Conservation (phyloP, 1,140 invertebrate species). For the fruit fly (Drosophila melanogaster) region Release_6_plus_ISO1_MT NT_037436.4:22494501-22495000, state of each 20-base stretch:
- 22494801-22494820: slow-evolving; percentile 73
- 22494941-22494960: slow-evolving; percentile 42
- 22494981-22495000: slow-evolving; percentile 5
- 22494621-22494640: slow-evolving; percentile 38
- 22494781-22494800: slow-evolving; percentile 84
- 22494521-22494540: slow-evolving; percentile 2
- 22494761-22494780: slow-evolving; percentile 82
- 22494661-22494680: slow-evolving; percentile 22
- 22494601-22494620: slow-evolving; percentile 22
- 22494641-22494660: slow-evolving; percentile 36
- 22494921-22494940: slow-evolving; percentile 19
- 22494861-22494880: slow-evolving; percentile 41
- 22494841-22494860: slow-evolving; percentile 49
- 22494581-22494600: slow-evolving; percentile 18
- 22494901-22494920: slow-evolving; percentile 14
- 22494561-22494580: slow-evolving; percentile 17
- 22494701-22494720: slow-evolving; percentile 54
- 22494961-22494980: slow-evolving; percentile 47
- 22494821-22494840: slow-evolving; percentile 48
- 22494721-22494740: slow-evolving; percentile 18
- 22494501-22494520: too few species aligned
- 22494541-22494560: slow-evolving; percentile 23
- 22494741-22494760: slow-evolving; percentile 30
- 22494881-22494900: slow-evolving; percentile 26
- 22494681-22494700: slow-evolving; percentile 4